phyloP scores from a whole-genome alignment of 2,888 invertebrate genomes.

The Trissoscelio sp. region DNA sequence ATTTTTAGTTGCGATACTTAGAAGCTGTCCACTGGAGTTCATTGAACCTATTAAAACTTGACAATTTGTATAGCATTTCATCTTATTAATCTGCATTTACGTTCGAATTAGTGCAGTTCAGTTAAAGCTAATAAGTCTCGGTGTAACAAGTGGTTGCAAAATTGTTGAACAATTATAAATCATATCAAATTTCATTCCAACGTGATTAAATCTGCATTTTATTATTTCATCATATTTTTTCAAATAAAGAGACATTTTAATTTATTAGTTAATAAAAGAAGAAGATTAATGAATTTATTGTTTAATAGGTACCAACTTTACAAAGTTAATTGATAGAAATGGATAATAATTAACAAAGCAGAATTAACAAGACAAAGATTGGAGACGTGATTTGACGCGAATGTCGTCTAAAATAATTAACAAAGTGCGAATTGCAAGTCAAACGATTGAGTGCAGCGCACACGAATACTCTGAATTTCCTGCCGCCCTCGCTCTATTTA shows the following conservation, averaged over 20 bases:
- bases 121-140: neutral
- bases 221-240: no score
- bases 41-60: slow-evolving; percentile 44
- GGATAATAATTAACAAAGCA: neutral
- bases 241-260: no score
- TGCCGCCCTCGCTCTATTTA: slow-evolving; percentile 69
- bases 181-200: no score
- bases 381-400: slow-evolving; percentile 22
- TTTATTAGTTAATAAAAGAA: no score
- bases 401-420: slow-evolving; percentile 47
- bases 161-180: slow-evolving; percentile 12
- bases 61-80: slow-evolving; percentile 35
- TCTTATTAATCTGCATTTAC: slow-evolving; percentile 32
- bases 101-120: slow-evolving; percentile 16
- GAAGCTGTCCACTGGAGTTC: slow-evolving; percentile 53
- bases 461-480: slow-evolving; percentile 55
- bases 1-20: slow-evolving; percentile 57
- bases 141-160: slow-evolving; percentile 34
- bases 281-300: no score
- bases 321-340: no score
- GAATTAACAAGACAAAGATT: neutral
- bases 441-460: slow-evolving; percentile 36
- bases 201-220: no score
- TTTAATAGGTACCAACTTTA: no score
- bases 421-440: slow-evolving; percentile 47